phyloP scores from a whole-genome alignment of 1,140 invertebrate genomes.

The Doryteuthis pealeii region DNA sequence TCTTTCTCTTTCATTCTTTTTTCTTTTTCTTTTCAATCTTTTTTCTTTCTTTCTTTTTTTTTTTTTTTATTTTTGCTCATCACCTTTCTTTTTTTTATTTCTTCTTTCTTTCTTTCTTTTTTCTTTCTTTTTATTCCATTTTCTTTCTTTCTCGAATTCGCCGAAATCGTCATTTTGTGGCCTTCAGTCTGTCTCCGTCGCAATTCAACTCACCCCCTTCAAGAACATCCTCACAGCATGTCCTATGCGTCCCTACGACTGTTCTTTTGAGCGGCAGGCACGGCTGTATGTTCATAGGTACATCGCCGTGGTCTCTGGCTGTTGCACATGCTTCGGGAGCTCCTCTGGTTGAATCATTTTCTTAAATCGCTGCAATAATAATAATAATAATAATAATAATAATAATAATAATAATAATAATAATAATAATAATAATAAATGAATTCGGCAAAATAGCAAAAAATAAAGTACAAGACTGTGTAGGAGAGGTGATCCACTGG shows the following conservation, averaged over 20 bases:
- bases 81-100: too few species aligned
- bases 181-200: neutral
- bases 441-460: too few species aligned
- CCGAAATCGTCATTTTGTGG: neutral
- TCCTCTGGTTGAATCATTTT: neutral
- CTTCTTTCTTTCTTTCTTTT: too few species aligned
- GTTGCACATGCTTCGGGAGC: neutral
- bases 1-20: too few species aligned
- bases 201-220: neutral
- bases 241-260: neutral
- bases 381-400: neutral
- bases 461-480: too few species aligned
- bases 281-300: neutral
- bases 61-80: too few species aligned
- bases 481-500: too few species aligned
- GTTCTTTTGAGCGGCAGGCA: neutral
- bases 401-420: too few species aligned
- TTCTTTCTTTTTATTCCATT: neutral
- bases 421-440: too few species aligned
- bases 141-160: neutral
- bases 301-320: neutral
- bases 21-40: too few species aligned
- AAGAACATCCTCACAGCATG: neutral
- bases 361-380: neutral
- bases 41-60: too few species aligned